phyloP scores from a whole-genome alignment of 2,797 vertebrate genomes.

The Myioborus miniatus region DNA sequence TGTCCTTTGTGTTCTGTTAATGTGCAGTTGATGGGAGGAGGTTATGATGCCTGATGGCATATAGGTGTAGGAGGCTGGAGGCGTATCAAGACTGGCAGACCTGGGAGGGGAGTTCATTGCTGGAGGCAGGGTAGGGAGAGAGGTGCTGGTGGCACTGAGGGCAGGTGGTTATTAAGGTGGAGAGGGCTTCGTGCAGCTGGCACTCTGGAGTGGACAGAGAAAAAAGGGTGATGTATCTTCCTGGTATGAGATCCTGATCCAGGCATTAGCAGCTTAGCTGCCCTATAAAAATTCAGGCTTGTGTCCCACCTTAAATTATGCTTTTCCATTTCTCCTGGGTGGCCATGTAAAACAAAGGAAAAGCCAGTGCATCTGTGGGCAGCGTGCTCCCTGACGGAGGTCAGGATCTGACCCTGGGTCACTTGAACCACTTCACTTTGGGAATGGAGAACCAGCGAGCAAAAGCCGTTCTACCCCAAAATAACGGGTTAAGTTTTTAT shows the following conservation, averaged over 20 bases:
- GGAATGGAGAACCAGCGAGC: not conserved
- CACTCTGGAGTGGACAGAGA: not conserved
- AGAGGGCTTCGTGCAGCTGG: not conserved
- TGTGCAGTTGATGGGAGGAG: not conserved
- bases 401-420: not conserved
- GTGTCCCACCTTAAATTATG: not conserved
- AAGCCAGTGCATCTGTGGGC: not conserved
- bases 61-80: not conserved
- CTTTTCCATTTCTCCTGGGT: not conserved
- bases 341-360: not conserved
- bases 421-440: not conserved
- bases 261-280: not conserved
- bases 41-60: not conserved
- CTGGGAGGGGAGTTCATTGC: not conserved
- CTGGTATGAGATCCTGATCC: not conserved
- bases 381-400: not conserved
- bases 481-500: slow-evolving; percentile 1
- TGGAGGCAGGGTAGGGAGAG: not conserved
- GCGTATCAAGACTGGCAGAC: not conserved
- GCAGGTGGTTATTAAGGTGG: not conserved
- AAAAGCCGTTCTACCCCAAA: not conserved
- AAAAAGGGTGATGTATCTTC: not conserved
- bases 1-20: not conserved
- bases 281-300: not conserved
- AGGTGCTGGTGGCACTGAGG: not conserved